A percentile compares a stretch with the other conserved stretches of the same genome.
Evolutionary conservation across 2,888 invertebrate genomes (phyloP).

Genomic region (Belgica antarctica): DNA sequence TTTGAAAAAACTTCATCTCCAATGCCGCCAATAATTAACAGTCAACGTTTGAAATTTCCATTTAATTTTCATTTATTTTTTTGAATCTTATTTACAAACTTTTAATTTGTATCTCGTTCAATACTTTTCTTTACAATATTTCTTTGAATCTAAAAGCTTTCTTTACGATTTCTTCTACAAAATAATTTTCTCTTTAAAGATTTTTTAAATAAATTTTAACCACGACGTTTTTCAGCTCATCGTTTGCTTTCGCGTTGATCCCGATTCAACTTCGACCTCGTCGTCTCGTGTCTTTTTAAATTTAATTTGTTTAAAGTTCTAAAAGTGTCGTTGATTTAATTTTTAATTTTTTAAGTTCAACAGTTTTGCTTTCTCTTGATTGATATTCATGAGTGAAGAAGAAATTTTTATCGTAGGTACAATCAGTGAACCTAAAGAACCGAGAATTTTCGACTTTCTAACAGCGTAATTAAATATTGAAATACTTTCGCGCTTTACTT

Average conservation of each 20-base stretch:
- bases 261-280: neutral
- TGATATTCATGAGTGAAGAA: too few species aligned
- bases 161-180: neutral
- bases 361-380: too few species aligned
- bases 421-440: neutral
- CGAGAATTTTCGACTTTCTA: neutral
- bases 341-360: too few species aligned
- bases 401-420: neutral
- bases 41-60: neutral
- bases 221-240: neutral
- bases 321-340: too few species aligned
- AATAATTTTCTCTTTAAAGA: conserved; percentile 18
- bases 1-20: too few species aligned
- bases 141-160: neutral
- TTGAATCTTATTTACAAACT: neutral
- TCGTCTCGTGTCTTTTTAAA: neutral
- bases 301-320: neutral
- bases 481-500: neutral
- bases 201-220: neutral
- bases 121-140: neutral
- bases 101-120: neutral
- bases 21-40: too few species aligned
- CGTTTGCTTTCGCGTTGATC: neutral
- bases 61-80: neutral
- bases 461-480: neutral